Evolutionary conservation across 2,888 invertebrate genomes (phyloP), one percentile per base, ranked within the genome.

Genomic region (Hydroisotoma schaefferi): DNA sequence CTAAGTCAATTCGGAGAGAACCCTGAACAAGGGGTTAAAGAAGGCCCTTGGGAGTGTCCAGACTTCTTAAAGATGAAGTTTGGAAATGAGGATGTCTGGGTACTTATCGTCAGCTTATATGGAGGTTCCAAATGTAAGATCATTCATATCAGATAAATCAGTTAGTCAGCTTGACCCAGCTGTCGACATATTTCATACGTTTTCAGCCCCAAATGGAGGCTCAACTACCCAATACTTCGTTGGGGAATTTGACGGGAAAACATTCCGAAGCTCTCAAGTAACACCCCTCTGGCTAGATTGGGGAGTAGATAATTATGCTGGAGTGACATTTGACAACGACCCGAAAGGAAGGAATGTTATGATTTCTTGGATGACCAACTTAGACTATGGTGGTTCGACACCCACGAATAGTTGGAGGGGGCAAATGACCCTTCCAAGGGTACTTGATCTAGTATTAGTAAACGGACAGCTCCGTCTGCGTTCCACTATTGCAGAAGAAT

Each of bases 11-110:
- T 71, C 33, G 71, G 71, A 1, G 52, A 47, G 0, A 49, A 65
- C 48, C 57, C 57, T 1, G 48, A 57, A 40, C 51, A 63, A 43
- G 69, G 71, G 5, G 25, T 53, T 2, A 29, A 20, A 37, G n/a
- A n/a, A n/a, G 69, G 71, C 15, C 65, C 65, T 26, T 71, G 71
- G 70, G 70, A 71, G 49, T 71, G 71, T 44, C 69, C 71, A 2
- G 71, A 71, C 37, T 46, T 71, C 6, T 38, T 71, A 6, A 44
- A 47, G 27, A 12, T 69, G 2, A 12, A 33, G 2, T 49, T 44
- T 23, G 10, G 40, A 10, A 62, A 55, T 2, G 49, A 59, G 8
- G 52, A n/a, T 1, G 15, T 59, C n/a, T 68, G 68, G 68, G 65
- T 68, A n/a, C 55, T 70, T 6, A 27, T 70, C n/a, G 65, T 67